Percentiles rank a stretch among this genome's conserved stretches.
phyloP scores from a whole-genome alignment of 2,797 vertebrate genomes.

The Eulemur mongoz region DNA sequence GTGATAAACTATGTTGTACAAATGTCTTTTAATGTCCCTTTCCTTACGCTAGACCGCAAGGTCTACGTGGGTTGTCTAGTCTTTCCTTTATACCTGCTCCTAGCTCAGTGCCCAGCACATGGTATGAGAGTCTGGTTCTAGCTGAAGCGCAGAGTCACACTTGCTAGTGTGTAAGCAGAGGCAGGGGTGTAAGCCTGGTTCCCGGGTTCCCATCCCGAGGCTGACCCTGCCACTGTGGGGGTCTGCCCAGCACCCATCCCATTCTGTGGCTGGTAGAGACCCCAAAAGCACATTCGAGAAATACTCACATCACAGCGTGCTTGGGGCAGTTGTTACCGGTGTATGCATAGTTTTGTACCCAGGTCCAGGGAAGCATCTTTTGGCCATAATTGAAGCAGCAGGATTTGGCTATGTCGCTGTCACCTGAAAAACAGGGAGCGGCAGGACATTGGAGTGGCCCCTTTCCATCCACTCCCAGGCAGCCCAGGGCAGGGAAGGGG shows the following conservation, averaged over 20 bases:
- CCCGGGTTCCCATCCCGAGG: not conserved
- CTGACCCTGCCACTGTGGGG: not conserved
- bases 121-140: not conserved
- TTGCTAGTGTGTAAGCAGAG: not conserved
- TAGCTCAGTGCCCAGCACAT: not conserved
- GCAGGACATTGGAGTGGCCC: not conserved
- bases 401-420: not conserved
- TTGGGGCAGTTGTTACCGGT: not conserved
- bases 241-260: not conserved
- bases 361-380: not conserved
- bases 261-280: not conserved
- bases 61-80: not conserved
- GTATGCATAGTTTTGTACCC: not conserved
- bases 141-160: not conserved
- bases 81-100: not conserved
- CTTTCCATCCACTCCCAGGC: not conserved
- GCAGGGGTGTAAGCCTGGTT: not conserved
- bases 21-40: not conserved
- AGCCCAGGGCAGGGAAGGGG: not conserved
- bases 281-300: not conserved
- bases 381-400: constrained; percentile 36
- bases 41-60: not conserved
- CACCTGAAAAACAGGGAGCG: not conserved
- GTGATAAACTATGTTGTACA: not conserved
- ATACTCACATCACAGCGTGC: constrained; percentile 51